Percentiles rank a stretch among this genome's conserved stretches.
Conservation (phyloP, 2,888 invertebrate species). For the Machimus atricapillus region DNA sequence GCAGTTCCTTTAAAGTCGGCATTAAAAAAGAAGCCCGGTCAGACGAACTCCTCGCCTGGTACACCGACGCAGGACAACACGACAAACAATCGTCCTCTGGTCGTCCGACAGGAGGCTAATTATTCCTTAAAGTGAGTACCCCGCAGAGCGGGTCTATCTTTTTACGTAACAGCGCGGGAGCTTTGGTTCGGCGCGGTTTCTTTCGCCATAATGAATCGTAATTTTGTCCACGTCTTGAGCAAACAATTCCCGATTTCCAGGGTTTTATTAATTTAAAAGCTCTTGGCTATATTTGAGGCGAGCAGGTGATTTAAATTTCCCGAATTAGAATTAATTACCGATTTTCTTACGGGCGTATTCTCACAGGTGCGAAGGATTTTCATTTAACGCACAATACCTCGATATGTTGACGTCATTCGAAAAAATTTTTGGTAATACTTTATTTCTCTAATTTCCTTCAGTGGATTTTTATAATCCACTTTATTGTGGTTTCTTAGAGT, state of each 20-base stretch:
- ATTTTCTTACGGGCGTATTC: background rate
- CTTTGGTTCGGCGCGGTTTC: background rate
- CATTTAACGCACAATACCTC: background rate
- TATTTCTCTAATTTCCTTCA: background rate
- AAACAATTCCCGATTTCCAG: background rate
- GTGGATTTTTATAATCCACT: background rate
- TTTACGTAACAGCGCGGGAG: background rate
- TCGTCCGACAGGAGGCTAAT: constrained; percentile 77
- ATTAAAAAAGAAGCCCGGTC: constrained; percentile 77
- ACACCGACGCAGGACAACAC: constrained; percentile 74
- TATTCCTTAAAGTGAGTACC: constrained; percentile 80
- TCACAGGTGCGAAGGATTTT: background rate
- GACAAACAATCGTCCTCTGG: constrained; percentile 66
- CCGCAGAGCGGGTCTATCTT: background rate
- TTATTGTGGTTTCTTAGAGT: background rate
- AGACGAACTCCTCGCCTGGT: constrained; percentile 69
- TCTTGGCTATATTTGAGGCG: background rate
- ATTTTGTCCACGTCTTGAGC: background rate
- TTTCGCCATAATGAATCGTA: background rate
- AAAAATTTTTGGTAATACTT: background rate
- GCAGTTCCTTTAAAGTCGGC: constrained; percentile 93
- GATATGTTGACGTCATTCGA: background rate
- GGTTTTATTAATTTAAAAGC: background rate
- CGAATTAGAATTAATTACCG: background rate
- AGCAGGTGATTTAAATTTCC: background rate